Base-by-base conservation (phyloP, 2,113 vertebrate genomes). In the Martes martes region DNA sequence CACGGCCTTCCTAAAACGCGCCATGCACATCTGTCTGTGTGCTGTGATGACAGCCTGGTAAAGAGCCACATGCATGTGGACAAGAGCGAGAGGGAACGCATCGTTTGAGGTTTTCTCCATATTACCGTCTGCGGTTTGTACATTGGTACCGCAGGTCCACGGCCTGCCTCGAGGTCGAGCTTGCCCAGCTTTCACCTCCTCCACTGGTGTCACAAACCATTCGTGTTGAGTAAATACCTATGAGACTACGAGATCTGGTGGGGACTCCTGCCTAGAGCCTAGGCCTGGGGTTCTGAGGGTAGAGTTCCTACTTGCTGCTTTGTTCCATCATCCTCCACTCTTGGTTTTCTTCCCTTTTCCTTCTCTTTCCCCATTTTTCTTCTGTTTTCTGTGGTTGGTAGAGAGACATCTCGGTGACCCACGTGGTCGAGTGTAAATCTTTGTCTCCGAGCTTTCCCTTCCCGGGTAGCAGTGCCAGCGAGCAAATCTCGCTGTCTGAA, bases 71-170 rank as follows among this genome's bases (percentile, higher is more conserved):
- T 76, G 52, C n/a, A 1, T 39, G 28, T 19, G 63, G 65, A 89
- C 65, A 59, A 82, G 69, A 84, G 57, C 50, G 81, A 50, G 76
- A 85, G 36, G 85, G 83, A 96, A 39, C 6, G 36, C 36, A 81
- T 73, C 90, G 26, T 84, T 89, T 94, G 78, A 82, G 78, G 73
- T 91, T 92, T 87, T 95, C 14, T 84, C 96, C 42, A 16, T 59
- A 10, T n/a, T 90, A 28, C 24, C 39, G 15, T 61, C 76, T 87
- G 16, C 55, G 19, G 24, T 69, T 92, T 79, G 28, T 45, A 78
- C 8, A 28, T 65, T 79, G 95, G 95, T 69, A 6, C 36, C 14
- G 11, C 52, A 73, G 61, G 7, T n/a, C 71, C 42, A 13, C 74
- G 24, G 52, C 39, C 82, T 19, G 5, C 42, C 88, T 82, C 55